Conservation (phyloP, 1,140 invertebrate species). For the Drosophila watanabei region DNA sequence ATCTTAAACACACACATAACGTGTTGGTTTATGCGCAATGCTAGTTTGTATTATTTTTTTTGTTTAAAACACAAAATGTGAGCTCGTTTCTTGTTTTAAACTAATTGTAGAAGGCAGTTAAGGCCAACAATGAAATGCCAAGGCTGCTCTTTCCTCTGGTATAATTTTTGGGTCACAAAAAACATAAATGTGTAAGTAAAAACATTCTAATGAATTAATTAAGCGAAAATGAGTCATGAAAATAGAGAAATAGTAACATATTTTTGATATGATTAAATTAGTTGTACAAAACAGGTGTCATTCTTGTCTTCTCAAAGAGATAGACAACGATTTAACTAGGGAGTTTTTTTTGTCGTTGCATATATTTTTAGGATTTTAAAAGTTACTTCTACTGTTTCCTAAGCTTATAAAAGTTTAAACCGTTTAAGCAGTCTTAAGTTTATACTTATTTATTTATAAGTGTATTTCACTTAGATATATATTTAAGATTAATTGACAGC, state of each 20-base stretch:
- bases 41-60: constrained; percentile 21
- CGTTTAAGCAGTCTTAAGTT: too few relatives aligned
- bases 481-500: constrained; percentile 4
- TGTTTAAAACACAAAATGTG: constrained; percentile 6
- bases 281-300: not conserved
- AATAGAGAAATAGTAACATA: not conserved
- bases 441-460: not conserved
- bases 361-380: not conserved
- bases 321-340: too few relatives aligned
- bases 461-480: not conserved
- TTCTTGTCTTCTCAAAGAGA: too few relatives aligned
- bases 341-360: not conserved
- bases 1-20: constrained; percentile 59
- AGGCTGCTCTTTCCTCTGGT: constrained; percentile 32
- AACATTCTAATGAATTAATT: constrained; percentile 28
- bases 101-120: constrained; percentile 71
- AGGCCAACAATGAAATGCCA: constrained; percentile 54
- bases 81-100: constrained; percentile 54
- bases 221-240: constrained; percentile 19
- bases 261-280: not conserved
- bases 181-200: constrained; percentile 1
- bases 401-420: not conserved
- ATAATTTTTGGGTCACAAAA: not conserved
- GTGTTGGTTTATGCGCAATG: constrained; percentile 69
- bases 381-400: not conserved